phyloP scores from a whole-genome alignment of 2,113 vertebrate species.

The Myiozetetes cayanensis region DNA sequence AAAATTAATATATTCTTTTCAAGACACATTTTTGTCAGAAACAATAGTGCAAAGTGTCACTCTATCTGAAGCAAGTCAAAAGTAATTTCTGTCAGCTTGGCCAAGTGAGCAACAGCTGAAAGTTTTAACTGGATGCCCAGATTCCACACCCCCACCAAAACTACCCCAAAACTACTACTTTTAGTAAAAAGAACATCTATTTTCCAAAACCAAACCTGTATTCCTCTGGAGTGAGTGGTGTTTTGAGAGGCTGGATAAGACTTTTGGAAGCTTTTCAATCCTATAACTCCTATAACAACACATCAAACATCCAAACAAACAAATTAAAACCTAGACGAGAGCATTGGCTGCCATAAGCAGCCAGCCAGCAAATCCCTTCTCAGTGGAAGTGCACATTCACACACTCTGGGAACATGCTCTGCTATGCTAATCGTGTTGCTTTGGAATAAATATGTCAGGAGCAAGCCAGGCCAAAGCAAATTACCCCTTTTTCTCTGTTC shows the following conservation, averaged over 20 bases:
- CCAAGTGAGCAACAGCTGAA: not conserved
- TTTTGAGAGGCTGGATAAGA: not conserved
- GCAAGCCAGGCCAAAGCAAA: constrained; percentile 42
- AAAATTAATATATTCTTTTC: not conserved
- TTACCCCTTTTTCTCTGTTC: not conserved
- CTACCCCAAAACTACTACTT: not conserved
- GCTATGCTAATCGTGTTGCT: constrained; percentile 20
- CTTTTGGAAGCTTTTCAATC: constrained; percentile 37
- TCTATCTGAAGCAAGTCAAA: not conserved
- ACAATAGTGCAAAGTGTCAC: not conserved
- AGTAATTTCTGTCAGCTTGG: not conserved
- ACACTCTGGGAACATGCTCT: not conserved
- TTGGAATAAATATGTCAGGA: constrained; percentile 24
- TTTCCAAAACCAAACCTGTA: not conserved
- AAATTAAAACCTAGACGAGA: constrained; percentile 51
- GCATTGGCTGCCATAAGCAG: not conserved
- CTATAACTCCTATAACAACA: constrained; percentile 23
- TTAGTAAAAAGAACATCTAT: not conserved
- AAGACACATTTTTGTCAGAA: not conserved
- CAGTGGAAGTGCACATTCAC: not conserved
- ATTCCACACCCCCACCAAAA: not conserved
- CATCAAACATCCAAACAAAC: constrained; percentile 53
- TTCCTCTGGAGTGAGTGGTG: not conserved
- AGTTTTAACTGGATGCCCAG: not conserved
- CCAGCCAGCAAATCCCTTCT: constrained; percentile 56